phyloP scores from a whole-genome alignment of 1,140 invertebrate species.

The Parasteatoda tepidariorum region DNA sequence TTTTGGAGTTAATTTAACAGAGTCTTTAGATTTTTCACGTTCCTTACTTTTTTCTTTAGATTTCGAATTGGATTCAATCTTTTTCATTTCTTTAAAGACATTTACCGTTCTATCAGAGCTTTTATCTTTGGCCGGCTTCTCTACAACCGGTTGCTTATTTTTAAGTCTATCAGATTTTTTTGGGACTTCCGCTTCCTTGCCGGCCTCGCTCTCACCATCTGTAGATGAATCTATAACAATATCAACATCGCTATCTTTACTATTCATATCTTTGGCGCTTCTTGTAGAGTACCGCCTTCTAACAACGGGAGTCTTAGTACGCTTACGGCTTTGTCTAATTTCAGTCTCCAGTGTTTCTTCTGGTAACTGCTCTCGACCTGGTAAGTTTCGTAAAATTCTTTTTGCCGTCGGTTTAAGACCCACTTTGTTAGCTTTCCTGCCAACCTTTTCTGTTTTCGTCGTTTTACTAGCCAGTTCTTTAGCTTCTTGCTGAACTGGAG shows the following conservation, averaged over 20 bases:
- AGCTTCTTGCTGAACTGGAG: not conserved
- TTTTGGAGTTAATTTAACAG: not conserved
- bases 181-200: slow-evolving; percentile 59
- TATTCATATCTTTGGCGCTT: slow-evolving; percentile 15
- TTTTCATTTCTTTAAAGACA: not conserved
- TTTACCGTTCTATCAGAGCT: not conserved
- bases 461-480: not conserved
- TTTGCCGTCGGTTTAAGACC: not conserved
- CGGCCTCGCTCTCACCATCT: slow-evolving; percentile 45
- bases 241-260: slow-evolving; percentile 7
- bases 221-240: slow-evolving; percentile 32
- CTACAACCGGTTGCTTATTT: slow-evolving; percentile 17
- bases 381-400: slow-evolving; percentile 26
- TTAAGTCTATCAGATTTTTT: slow-evolving; percentile 49
- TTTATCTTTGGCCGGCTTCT: slow-evolving; percentile 30
- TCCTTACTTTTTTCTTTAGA: slow-evolving; percentile 1
- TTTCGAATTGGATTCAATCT: not conserved
- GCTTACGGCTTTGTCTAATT: slow-evolving; percentile 10
- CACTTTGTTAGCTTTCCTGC: slow-evolving; percentile 9
- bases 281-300: slow-evolving; percentile 34
- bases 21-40: not conserved
- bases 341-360: not conserved
- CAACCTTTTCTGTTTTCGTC: slow-evolving; percentile 12
- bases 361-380: not conserved
- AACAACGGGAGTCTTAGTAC: slow-evolving; percentile 15